Evolutionary conservation across 2,797 vertebrate species (phyloP).

Genomic region (Phaenicophaeus curvirostris): DNA sequence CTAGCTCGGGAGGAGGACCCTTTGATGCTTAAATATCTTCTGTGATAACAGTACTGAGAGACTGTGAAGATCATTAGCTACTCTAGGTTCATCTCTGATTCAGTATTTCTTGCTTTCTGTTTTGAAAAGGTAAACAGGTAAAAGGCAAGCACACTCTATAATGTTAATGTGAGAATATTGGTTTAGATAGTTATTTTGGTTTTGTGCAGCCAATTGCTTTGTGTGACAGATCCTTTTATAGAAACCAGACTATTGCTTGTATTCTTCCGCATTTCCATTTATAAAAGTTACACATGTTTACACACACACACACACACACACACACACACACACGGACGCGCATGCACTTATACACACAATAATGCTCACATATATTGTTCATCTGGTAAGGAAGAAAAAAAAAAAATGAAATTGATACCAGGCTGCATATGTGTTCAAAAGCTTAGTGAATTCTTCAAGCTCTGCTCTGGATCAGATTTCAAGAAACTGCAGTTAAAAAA

Average conservation of each 20-base stretch:
- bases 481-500: conserved; percentile 64
- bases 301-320: neutral
- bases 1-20: neutral
- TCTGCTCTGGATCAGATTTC: conserved; percentile 71
- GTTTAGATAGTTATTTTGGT: neutral
- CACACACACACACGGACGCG: neutral
- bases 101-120: neutral
- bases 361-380: conserved; percentile 63
- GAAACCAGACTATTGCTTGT: conserved; percentile 49
- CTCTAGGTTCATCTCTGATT: neutral
- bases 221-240: conserved; percentile 21
- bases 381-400: conserved; percentile 59
- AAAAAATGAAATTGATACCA: conserved; percentile 51
- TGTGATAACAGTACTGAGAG: neutral
- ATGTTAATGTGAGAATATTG: neutral
- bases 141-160: neutral
- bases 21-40: neutral
- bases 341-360: neutral
- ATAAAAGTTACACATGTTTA: conserved; percentile 55
- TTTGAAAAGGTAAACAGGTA: neutral
- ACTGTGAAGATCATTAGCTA: neutral
- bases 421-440: conserved; percentile 67
- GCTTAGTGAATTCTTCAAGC: conserved; percentile 65
- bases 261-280: conserved; percentile 70
- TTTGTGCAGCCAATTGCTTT: conserved; percentile 27